Conservation (phyloP, 2,113 vertebrate species). For the Sminthopsis crassicaudata region DNA sequence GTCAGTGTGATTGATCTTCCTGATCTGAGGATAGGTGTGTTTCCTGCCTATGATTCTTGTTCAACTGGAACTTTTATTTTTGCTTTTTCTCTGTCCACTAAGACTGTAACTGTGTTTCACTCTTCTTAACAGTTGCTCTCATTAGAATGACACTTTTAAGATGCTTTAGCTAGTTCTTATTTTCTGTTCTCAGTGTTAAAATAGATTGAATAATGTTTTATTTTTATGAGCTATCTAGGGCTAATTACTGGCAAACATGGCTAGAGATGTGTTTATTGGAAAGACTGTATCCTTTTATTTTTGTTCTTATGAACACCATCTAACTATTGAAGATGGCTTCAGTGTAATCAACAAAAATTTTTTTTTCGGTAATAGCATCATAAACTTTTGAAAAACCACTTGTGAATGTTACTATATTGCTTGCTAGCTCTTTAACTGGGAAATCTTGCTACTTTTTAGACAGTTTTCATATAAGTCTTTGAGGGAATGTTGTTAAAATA, state of each 20-base stretch:
- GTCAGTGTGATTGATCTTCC: background rate
- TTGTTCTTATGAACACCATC: slow-evolving; percentile 1
- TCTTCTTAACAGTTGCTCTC: background rate
- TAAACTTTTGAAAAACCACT: background rate
- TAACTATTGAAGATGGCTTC: background rate
- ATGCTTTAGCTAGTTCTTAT: background rate
- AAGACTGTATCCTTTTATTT: background rate
- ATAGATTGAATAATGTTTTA: background rate
- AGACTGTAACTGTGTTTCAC: background rate
- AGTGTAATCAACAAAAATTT: background rate
- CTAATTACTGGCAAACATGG: background rate
- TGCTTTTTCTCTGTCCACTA: background rate
- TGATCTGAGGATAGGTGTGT: background rate
- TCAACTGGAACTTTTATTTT: background rate
- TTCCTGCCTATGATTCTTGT: background rate
- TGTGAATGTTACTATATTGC: background rate
- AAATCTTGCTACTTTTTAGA: background rate
- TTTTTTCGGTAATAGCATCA: background rate
- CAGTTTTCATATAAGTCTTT: slow-evolving; percentile 2
- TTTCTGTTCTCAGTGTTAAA: background rate
- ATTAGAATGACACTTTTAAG: background rate
- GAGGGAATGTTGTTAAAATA: background rate
- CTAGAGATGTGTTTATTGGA: background rate
- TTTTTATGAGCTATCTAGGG: background rate
- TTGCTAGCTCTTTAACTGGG: slow-evolving; percentile 4